Base-by-base conservation (phyloP, 1,140 invertebrate species). In the Pogonomyrmex barbatus region DNA sequence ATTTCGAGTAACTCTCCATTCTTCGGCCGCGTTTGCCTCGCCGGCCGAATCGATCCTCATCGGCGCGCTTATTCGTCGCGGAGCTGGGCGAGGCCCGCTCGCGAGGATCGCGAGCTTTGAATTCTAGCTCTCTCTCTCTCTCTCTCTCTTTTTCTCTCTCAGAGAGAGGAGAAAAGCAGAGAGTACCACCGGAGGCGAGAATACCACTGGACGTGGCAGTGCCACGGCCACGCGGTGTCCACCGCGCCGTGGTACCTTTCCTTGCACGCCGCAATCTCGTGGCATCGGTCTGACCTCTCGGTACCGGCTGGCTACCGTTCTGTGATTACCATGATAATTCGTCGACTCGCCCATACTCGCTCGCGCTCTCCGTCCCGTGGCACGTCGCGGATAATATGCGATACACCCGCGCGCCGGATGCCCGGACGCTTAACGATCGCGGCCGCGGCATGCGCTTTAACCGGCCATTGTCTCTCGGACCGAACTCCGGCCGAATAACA, bases 321-420 rank as follows among this genome's bases (percentile, higher is more conserved):
- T 88, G 90, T 90, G 90, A 91, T 91, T 91, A 91, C 90, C 86
- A 91, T 91, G 90, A 91, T 91, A 91, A 91, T 91, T 91, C 90
- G 88, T 89, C 81, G 73, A 78, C 87, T 89, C 87, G 88, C 86
- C 88, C 67, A 79, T 89, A 89, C 86, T 24, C 78, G 2, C 63
- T 60, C 58, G 30, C 62, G 81, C 82, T 71, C 39, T 88, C 24
- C 24, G 84, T 68, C 76, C 89, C 68, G 63, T 82, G 87, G 81
- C 85, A 83, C 73, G 83, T 76, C 87, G 14, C n/a, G 82, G 87
- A 89, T 89, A 89, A 89, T 89, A 89, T 88, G 83, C 88, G 88
- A 89, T 86, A 89, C 70, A 82, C 78, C 24, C 33, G 87, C 33
- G 83, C 73, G 63, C 73, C 85, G 70, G 88, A 24, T 24, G 24